Evolutionary conservation across 2,113 vertebrate species (phyloP).

Genomic region (Vicugna pacos): DNA sequence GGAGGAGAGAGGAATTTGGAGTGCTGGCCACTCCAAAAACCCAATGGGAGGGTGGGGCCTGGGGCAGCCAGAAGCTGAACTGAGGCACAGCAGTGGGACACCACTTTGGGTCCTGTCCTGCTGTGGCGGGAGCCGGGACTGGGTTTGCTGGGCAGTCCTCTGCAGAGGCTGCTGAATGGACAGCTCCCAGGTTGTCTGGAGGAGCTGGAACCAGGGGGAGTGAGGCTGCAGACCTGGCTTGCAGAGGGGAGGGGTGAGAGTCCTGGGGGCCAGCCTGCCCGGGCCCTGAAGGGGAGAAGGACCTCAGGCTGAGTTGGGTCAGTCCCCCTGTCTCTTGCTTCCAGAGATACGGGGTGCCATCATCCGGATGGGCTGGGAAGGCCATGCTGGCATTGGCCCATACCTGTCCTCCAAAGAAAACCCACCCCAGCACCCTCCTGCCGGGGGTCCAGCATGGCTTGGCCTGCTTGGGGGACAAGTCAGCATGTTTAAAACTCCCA

Average conservation of each 20-base stretch:
- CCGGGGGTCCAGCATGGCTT: background rate
- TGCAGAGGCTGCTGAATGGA: too few relatives aligned
- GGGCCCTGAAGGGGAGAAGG: background rate
- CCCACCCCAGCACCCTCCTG: background rate
- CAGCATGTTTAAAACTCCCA: background rate
- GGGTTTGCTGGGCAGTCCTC: background rate
- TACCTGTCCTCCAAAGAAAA: background rate
- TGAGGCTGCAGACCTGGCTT: background rate
- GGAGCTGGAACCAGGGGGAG: background rate
- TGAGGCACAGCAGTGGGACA: too few relatives aligned
- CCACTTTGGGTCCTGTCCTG: background rate
- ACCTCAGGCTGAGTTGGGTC: background rate
- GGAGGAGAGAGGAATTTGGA: background rate
- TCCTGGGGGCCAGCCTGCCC: background rate
- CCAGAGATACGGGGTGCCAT: background rate
- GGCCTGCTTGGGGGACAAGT: too few relatives aligned
- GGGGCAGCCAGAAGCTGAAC: background rate
- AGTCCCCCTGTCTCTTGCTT: too few relatives aligned
- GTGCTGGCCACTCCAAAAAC: background rate
- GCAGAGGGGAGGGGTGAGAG: background rate
- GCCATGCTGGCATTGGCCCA: background rate
- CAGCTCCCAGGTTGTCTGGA: background rate
- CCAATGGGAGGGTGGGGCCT: background rate
- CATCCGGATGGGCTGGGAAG: background rate
- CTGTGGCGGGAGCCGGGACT: accelerated